phyloP scores from a whole-genome alignment of 1,140 invertebrate genomes.

The Brachionus plicatilis region DNA sequence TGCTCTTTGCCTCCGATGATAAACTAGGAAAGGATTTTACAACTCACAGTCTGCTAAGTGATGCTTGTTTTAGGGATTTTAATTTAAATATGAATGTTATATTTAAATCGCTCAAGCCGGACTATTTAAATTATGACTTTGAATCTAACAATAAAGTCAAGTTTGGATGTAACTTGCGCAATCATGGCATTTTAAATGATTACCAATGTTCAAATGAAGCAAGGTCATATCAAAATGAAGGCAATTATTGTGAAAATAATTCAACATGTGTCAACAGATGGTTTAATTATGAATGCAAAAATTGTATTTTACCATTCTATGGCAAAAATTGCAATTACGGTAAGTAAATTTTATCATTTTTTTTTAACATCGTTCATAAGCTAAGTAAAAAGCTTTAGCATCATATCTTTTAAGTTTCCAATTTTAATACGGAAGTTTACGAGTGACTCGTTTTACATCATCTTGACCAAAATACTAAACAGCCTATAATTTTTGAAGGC shows the following conservation, averaged over 20 bases:
- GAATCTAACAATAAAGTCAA: neutral
- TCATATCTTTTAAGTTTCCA: too few relatives aligned
- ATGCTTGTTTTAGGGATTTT: constrained; percentile 21
- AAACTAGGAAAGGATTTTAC: neutral
- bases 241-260: constrained; percentile 20
- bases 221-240: neutral
- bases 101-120: neutral
- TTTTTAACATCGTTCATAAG: too few relatives aligned
- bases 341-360: neutral
- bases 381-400: too few relatives aligned
- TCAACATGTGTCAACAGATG: constrained; percentile 11
- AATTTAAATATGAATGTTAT: neutral
- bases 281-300: constrained; percentile 35
- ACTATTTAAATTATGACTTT: constrained; percentile 3
- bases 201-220: neutral
- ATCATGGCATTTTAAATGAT: neutral
- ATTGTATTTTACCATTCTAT: constrained; percentile 23
- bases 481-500: too few relatives aligned
- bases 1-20: neutral
- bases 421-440: too few relatives aligned
- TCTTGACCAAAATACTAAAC: too few relatives aligned
- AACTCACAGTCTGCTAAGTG: neutral
- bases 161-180: constrained; percentile 1
- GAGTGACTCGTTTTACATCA: too few relatives aligned
- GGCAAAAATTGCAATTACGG: constrained; percentile 37